These are phyloP conservation scores for Liposcelis brunnea DNA, from an alignment of 2,888 invertebrate species.

Conservation along the genomic window DNA sequence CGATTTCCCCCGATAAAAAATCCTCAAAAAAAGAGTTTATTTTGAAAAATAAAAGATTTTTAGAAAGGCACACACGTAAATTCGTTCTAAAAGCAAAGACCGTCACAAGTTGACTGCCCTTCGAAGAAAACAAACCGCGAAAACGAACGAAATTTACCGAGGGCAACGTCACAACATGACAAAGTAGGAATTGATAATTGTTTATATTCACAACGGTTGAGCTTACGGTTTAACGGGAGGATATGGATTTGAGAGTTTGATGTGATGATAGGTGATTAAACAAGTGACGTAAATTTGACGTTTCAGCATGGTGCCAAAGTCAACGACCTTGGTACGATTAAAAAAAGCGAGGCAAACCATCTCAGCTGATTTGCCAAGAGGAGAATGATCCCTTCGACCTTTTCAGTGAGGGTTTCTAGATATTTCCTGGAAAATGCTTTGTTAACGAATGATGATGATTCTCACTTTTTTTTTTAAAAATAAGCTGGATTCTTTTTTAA, in stretches of 20 bases:
- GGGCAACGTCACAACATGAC: background rate
- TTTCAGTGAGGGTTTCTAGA: background rate
- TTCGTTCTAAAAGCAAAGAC: background rate
- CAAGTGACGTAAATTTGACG: conserved; percentile 2
- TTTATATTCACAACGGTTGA: background rate
- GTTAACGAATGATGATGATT: no score
- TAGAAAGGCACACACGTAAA: no score
- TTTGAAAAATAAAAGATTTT: no score
- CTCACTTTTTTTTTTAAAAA: no score
- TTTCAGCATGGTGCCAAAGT: background rate
- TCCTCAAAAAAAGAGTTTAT: no score
- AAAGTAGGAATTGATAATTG: no score
- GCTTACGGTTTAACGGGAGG: background rate
- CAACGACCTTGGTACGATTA: conserved; percentile 2
- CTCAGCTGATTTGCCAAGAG: conserved; percentile 1
- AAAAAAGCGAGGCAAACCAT: conserved; percentile 1
- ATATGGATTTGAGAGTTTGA: background rate
- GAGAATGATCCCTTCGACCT: background rate
- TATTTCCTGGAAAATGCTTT: background rate
- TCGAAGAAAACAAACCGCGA: conserved; percentile 5
- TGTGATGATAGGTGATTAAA: background rate
- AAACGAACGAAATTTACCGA: background rate
- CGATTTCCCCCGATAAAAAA: no score
- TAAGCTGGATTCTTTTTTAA: no score
- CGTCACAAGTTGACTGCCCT: conserved; percentile 5